These are phyloP conservation scores for Myodes glareolus DNA, from an alignment of 2,113 vertebrate genomes.

Conservation along the genomic window DNA sequence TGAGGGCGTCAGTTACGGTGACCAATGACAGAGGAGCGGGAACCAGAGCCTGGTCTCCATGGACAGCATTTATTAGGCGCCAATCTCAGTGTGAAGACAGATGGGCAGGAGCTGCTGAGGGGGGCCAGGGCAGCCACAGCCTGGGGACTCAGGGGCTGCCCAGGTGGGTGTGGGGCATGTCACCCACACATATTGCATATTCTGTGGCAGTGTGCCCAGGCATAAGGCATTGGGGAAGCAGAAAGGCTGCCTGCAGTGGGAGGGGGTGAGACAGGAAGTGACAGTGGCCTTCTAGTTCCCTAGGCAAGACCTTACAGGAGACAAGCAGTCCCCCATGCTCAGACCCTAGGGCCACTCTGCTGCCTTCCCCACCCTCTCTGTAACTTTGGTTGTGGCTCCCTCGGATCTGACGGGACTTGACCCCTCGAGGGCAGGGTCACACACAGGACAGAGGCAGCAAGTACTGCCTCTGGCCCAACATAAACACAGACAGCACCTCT, in stretches of 20 bases:
- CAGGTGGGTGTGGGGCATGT: constrained; percentile 55
- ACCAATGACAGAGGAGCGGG: constrained; percentile 56
- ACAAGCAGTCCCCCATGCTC: background rate
- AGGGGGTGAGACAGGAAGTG: constrained; percentile 25
- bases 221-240: constrained; percentile 84
- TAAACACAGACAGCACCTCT: constrained; percentile 47
- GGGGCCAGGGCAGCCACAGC: constrained; percentile 67
- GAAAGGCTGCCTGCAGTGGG: constrained; percentile 78
- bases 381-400: constrained; percentile 79
- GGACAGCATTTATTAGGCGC: constrained; percentile 83
- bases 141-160: constrained; percentile 75
- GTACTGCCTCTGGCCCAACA: constrained; percentile 1
- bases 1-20: background rate
- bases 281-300: constrained; percentile 47
- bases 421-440: constrained; percentile 80
- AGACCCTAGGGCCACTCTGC: background rate
- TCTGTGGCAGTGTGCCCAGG: constrained; percentile 83
- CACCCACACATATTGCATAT: constrained; percentile 83
- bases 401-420: constrained; percentile 76
- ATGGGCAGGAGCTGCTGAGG: constrained; percentile 69
- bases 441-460: constrained; percentile 70
- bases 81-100: constrained; percentile 82
- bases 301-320: constrained; percentile 22
- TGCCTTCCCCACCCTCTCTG: constrained; percentile 60
- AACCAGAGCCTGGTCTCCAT: constrained; percentile 76